Percentiles rank a stretch among this genome's conserved stretches.
Conservation (phyloP, 2,888 invertebrate species). For the Schrankia costaestrigalis region DNA sequence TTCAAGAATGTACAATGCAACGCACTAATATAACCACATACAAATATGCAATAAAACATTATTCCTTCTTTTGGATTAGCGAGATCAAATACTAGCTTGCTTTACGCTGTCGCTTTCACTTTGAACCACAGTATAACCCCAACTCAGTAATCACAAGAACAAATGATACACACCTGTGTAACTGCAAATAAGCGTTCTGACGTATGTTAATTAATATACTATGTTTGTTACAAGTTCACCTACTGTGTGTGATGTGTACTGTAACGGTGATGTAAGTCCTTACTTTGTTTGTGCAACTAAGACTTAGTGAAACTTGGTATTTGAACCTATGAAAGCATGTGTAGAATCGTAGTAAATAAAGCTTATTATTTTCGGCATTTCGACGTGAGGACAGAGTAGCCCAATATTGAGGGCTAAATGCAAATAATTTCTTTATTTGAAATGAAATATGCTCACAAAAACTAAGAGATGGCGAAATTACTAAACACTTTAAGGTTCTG, state of each 20-base stretch:
- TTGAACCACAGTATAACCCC: slow-evolving; percentile 1
- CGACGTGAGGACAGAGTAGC: too few relatives aligned
- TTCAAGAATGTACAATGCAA: too few relatives aligned
- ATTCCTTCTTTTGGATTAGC: background rate
- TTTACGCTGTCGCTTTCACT: background rate
- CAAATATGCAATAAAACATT: too few relatives aligned
- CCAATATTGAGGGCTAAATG: too few relatives aligned
- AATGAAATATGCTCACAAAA: too few relatives aligned
- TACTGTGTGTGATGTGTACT: slow-evolving; percentile 5
- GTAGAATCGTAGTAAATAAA: too few relatives aligned
- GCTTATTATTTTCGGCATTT: too few relatives aligned
- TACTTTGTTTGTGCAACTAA: background rate
- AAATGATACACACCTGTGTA: slow-evolving; percentile 66
- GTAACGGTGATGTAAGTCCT: background rate
- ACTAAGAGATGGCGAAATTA: too few relatives aligned
- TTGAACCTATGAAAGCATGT: too few relatives aligned
- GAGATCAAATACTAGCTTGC: background rate
- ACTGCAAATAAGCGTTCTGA: slow-evolving; percentile 48
- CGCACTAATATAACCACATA: too few relatives aligned
- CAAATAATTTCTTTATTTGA: too few relatives aligned
- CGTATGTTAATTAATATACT: slow-evolving; percentile 51
- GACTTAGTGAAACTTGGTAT: background rate
- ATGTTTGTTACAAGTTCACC: slow-evolving; percentile 35
- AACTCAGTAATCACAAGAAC: slow-evolving; percentile 52
- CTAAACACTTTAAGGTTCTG: too few relatives aligned